A percentile compares a stretch with the other conserved stretches of the same genome.
These are phyloP conservation scores for Antedon mediterranea DNA, from an alignment of 53 echinoderm and acorn worm species.

Conservation along the genomic window DNA sequence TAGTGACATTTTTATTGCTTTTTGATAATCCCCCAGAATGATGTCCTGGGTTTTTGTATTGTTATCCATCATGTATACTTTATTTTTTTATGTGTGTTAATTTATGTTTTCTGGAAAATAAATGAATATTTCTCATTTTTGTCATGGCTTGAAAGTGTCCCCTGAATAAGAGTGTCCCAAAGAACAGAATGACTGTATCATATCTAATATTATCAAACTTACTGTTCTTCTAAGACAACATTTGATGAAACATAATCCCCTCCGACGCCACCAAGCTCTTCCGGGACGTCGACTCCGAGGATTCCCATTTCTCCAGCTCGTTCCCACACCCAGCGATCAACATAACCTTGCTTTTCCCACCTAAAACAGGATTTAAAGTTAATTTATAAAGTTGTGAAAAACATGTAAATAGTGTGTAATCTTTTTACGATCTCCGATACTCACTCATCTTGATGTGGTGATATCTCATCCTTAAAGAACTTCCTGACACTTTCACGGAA, in stretches of 20 bases:
- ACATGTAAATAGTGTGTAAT: too few relatives aligned
- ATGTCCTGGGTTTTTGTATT: too few relatives aligned
- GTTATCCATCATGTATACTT: too few relatives aligned
- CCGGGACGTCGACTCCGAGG: slow-evolving; percentile 40
- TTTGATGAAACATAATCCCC: slow-evolving; percentile 28
- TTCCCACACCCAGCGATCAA: slow-evolving; percentile 45
- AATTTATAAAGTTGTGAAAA: neutral
- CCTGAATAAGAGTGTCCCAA: too few relatives aligned
- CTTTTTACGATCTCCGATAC: too few relatives aligned
- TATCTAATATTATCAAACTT: slow-evolving; percentile 5
- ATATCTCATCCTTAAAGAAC: slow-evolving; percentile 40
- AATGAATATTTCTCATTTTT: too few relatives aligned
- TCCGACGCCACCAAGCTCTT: slow-evolving; percentile 37
- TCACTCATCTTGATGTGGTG: slow-evolving; percentile 43
- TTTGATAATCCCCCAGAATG: too few relatives aligned
- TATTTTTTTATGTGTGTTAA: too few relatives aligned
- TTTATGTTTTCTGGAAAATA: too few relatives aligned
- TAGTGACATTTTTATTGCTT: too few relatives aligned
- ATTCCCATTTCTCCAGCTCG: slow-evolving; percentile 37
- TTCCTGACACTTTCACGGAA: slow-evolving; percentile 40
- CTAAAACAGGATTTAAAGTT: slow-evolving; percentile 13
- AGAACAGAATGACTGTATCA: too few relatives aligned
- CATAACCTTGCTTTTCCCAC: slow-evolving; percentile 34
- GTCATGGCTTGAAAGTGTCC: too few relatives aligned
- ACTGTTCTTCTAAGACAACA: slow-evolving; percentile 55